phyloP scores from a whole-genome alignment of 2,888 invertebrate species.

The Troides helena region DNA sequence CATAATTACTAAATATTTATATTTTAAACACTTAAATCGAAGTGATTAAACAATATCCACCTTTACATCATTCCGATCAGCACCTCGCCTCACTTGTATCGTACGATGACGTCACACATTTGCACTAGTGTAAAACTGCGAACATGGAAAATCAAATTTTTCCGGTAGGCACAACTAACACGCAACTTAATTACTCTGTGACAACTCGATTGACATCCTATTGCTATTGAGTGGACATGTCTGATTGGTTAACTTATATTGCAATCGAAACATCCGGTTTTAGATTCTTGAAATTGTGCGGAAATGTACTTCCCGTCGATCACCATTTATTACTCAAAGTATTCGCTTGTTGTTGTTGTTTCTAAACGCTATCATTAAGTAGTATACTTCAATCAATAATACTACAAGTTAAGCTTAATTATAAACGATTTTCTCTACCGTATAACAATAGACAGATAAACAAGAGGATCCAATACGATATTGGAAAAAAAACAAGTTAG shows the following conservation, averaged over 20 bases:
- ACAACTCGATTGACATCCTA: background rate
- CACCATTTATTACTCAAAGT: background rate
- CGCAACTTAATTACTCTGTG: background rate
- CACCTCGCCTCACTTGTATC: too few relatives aligned
- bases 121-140: background rate
- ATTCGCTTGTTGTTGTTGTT: background rate
- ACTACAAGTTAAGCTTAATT: too few relatives aligned
- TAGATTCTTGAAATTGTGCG: background rate
- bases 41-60: too few relatives aligned
- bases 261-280: background rate
- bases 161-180: background rate
- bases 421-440: too few relatives aligned
- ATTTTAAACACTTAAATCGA: too few relatives aligned
- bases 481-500: too few relatives aligned
- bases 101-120: background rate
- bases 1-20: too few relatives aligned
- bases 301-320: background rate
- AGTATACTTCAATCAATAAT: too few relatives aligned
- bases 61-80: too few relatives aligned
- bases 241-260: constrained; percentile 1
- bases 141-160: background rate
- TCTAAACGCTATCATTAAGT: too few relatives aligned
- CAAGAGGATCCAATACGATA: too few relatives aligned
- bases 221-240: constrained; percentile 1
- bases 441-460: too few relatives aligned